Conservation (phyloP, 2,113 vertebrate species). For the Pteropus alecto region DNA sequence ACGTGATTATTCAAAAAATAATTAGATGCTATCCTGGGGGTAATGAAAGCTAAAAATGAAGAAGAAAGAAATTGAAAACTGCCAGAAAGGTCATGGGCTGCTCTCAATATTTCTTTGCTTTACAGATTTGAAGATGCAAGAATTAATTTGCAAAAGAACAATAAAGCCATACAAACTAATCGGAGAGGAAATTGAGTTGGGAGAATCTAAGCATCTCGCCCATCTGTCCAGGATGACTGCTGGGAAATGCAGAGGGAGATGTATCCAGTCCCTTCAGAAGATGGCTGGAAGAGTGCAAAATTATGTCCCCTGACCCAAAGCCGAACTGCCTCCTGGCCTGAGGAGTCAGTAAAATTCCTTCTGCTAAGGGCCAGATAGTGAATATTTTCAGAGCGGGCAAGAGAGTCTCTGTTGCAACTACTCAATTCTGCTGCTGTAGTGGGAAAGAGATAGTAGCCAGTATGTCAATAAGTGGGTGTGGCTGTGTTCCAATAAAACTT, state of each 20-base stretch:
- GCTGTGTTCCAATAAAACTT: not conserved
- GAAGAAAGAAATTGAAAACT: constrained; percentile 51
- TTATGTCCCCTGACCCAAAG: not conserved
- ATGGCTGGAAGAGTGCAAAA: not conserved
- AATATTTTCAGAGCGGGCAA: not conserved
- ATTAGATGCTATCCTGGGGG: constrained; percentile 76
- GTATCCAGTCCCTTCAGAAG: not conserved
- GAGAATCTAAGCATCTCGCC: not conserved
- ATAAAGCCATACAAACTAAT: constrained; percentile 21
- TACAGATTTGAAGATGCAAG: constrained; percentile 40
- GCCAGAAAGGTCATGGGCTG: constrained; percentile 57
- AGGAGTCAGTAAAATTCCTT: not conserved
- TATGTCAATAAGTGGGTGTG: not conserved
- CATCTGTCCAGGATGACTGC: not conserved
- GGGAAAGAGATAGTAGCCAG: not conserved
- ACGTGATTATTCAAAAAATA: constrained; percentile 76
- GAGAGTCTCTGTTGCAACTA: not conserved
- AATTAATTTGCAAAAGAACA: constrained; percentile 60
- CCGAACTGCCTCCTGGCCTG: too few relatives aligned
- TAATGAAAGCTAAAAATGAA: constrained; percentile 73
- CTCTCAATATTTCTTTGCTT: constrained; percentile 41
- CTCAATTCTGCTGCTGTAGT: not conserved
- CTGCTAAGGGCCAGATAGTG: not conserved
- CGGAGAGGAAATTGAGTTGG: constrained; percentile 12
- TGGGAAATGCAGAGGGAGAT: not conserved